Evolutionary conservation across 2,113 vertebrate genomes (phyloP).

Genomic region (Suncus etruscus): DNA sequence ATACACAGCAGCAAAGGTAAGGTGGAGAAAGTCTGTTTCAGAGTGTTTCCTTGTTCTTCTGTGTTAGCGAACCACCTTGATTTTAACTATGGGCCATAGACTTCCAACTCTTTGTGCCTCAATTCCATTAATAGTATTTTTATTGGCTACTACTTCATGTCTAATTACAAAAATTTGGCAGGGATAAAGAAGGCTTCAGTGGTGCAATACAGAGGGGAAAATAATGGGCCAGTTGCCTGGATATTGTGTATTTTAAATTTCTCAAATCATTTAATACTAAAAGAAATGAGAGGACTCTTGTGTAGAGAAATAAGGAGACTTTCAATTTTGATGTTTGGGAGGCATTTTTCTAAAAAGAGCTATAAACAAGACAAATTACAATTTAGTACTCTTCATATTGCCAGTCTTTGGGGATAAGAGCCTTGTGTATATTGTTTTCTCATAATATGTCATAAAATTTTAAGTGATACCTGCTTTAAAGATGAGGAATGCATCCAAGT

Average conservation of each 20-base stretch:
- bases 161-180: not conserved
- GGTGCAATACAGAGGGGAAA: not conserved
- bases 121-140: not conserved
- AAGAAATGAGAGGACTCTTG: not conserved
- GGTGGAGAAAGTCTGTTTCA: not conserved
- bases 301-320: too few relatives aligned
- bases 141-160: not conserved
- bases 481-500: not conserved
- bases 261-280: not conserved
- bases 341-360: not conserved
- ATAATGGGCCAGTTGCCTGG: not conserved
- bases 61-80: not conserved
- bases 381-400: not conserved
- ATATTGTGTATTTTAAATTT: not conserved
- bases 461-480: slow-evolving; percentile 25
- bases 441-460: not conserved
- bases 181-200: fast-evolving
- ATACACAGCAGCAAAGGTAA: not conserved
- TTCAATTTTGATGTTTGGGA: not conserved
- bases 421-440: slow-evolving; percentile 23
- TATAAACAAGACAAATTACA: not conserved
- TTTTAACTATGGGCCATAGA: not conserved
- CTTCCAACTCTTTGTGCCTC: not conserved
- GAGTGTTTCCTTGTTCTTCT: not conserved
- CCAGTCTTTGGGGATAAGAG: not conserved